Conservation (phyloP, 2,888 invertebrate genomes). For the Eumerus sabulonum region DNA sequence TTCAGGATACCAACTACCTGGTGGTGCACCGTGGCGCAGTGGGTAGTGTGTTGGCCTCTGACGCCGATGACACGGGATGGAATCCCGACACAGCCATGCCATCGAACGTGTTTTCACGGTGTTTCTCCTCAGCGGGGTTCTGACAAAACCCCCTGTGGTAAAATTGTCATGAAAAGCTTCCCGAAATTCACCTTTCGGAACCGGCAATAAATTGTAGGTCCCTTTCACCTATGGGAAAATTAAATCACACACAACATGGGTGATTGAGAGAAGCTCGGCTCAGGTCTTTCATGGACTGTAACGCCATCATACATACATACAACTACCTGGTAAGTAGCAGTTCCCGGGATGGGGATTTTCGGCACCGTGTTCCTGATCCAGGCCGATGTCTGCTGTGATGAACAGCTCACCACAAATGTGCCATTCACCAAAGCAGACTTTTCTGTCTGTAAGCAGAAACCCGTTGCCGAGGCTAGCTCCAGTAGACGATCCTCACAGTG, state of each 20-base stretch:
- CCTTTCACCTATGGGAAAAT: neutral
- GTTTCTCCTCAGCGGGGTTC: neutral
- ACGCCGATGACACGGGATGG: neutral
- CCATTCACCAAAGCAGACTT: too few relatives aligned
- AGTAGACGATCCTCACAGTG: too few relatives aligned
- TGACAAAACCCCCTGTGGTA: neutral
- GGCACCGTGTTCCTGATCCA: too few relatives aligned
- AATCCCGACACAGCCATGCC: neutral
- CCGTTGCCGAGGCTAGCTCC: too few relatives aligned
- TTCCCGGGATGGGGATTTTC: too few relatives aligned
- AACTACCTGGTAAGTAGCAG: too few relatives aligned
- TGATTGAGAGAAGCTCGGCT: neutral
- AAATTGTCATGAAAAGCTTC: neutral
- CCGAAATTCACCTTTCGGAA: neutral
- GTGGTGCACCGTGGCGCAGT: too few relatives aligned
- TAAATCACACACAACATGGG: neutral
- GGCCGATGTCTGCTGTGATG: too few relatives aligned
- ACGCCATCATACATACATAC: too few relatives aligned
- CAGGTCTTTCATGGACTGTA: neutral
- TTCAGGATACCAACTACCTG: too few relatives aligned
- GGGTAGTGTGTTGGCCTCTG: neutral
- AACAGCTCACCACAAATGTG: too few relatives aligned
- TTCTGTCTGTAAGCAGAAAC: too few relatives aligned
- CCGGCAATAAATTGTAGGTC: neutral
- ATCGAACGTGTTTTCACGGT: neutral